Evolutionary conservation across 2,888 invertebrate species (phyloP), one percentile per base, ranked within the genome.

Genomic region (Drosophila pseudotakahashii): DNA sequence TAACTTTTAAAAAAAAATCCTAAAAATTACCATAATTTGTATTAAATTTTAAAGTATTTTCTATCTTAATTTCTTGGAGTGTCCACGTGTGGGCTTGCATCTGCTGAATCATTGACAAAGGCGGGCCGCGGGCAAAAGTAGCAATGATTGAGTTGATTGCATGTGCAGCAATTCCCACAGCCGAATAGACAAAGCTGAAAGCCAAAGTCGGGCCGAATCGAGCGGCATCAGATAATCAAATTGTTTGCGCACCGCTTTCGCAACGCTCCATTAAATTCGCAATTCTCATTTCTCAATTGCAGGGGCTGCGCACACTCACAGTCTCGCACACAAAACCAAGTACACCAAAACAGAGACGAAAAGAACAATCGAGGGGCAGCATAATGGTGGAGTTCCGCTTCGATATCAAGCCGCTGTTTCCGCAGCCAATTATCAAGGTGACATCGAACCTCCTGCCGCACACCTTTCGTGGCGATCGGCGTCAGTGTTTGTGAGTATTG

Each of bases 331-430:
- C 13, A 52, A 23, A 23, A 30, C 14, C 4, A 37, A 39, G 37
- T 26, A 19, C 37, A 37, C 13, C 13, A 45, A 45, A 37, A 16
- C n/a, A 57, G 11, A 36, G 11, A 5, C 13, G 5, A 23, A 32
- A 36, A 59, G 32, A 32, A 37, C 66, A 59, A 44, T 73, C 67
- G 51, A 19, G 53, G 34, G 45, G 16, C 37, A 59, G 51, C 45
- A 72, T 51, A 70, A 92, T 91, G 90, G 94, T 93, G 92, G 94
- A 94, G 79, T 94, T 94, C 90, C 92, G 93, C 76, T 94, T 94
- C 88, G 92, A 93, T 86, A 90, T 94, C 57, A 92, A 91, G 77
- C 93, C 93, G 52, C 88, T 94, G 47, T 93, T 94, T 85, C 92
- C 92, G 61, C 89, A 92, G 62, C 92, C 93, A 42, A 93, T 94